phyloP scores from a whole-genome alignment of 92 coral and sea anemone genomes.

The Micromussa lordhowensis region DNA sequence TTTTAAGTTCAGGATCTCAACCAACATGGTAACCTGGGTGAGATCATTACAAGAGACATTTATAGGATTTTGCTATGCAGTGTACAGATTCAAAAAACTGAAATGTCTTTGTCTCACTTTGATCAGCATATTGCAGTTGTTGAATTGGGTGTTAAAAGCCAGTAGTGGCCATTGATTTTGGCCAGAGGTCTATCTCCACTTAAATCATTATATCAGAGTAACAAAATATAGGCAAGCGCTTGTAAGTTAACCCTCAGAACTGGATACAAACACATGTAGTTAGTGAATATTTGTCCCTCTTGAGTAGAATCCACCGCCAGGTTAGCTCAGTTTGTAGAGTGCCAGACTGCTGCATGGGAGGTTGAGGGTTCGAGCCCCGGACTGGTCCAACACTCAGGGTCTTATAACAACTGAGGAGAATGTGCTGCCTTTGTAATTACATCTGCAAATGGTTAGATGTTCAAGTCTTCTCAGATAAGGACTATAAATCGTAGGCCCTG shows the following conservation, averaged over 20 bases:
- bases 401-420: no score
- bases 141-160: neutral
- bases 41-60: neutral
- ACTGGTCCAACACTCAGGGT: no score
- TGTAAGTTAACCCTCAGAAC: neutral
- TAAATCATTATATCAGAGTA: neutral
- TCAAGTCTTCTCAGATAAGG: no score
- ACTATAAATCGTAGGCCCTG: no score
- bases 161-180: neutral
- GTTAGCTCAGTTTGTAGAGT: no score
- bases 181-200: neutral
- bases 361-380: no score
- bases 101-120: neutral
- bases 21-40: neutral
- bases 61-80: no score
- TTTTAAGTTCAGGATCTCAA: neutral
- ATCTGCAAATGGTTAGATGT: no score
- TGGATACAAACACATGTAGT: neutral
- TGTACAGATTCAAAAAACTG: neutral
- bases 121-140: neutral
- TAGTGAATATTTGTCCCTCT: neutral
- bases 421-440: no score
- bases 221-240: neutral
- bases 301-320: neutral
- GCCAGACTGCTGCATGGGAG: no score